Percentiles rank a stretch among this genome's conserved stretches.
Evolutionary conservation across 1,140 invertebrate species (phyloP).

Genomic region (Amyelois transitella): DNA sequence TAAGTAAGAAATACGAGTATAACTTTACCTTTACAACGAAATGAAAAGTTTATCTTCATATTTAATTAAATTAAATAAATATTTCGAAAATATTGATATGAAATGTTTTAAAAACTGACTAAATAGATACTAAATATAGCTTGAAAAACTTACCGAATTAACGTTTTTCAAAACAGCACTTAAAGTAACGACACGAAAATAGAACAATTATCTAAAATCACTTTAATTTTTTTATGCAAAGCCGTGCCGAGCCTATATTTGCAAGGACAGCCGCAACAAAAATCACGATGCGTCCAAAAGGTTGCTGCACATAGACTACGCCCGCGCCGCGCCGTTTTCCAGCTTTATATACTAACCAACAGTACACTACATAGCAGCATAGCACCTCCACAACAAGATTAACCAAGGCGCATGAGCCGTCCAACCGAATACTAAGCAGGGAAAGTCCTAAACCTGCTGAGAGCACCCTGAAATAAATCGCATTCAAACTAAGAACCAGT

Average conservation of each 20-base stretch:
- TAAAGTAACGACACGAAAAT: too few relatives aligned
- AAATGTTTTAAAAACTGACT: too few relatives aligned
- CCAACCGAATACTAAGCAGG: slow-evolving; percentile 14
- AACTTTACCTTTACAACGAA: too few relatives aligned
- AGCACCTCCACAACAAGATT: slow-evolving; percentile 42
- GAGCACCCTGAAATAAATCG: too few relatives aligned
- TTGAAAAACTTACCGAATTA: too few relatives aligned
- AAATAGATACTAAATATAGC: too few relatives aligned
- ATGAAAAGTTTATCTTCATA: too few relatives aligned
- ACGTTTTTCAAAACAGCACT: too few relatives aligned
- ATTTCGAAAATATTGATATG: too few relatives aligned
- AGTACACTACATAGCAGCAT: slow-evolving; percentile 28
- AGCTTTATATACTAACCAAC: slow-evolving; percentile 53
- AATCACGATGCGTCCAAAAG: slow-evolving; percentile 23
- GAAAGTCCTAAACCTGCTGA: slow-evolving; percentile 14
- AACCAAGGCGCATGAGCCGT: slow-evolving; percentile 32
- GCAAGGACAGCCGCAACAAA: background rate
- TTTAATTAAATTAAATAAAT: too few relatives aligned
- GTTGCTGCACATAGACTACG: slow-evolving; percentile 36
- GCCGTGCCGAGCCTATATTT: background rate
- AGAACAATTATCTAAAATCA: too few relatives aligned
- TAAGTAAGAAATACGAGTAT: too few relatives aligned
- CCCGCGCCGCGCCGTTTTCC: slow-evolving; percentile 32
- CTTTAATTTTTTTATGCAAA: background rate
- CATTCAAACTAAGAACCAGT: background rate